Percentiles rank a stretch among this genome's conserved stretches.
These are phyloP conservation scores for Litoditis marina DNA, from an alignment of 2,888 invertebrate species.

Conservation along the genomic window DNA sequence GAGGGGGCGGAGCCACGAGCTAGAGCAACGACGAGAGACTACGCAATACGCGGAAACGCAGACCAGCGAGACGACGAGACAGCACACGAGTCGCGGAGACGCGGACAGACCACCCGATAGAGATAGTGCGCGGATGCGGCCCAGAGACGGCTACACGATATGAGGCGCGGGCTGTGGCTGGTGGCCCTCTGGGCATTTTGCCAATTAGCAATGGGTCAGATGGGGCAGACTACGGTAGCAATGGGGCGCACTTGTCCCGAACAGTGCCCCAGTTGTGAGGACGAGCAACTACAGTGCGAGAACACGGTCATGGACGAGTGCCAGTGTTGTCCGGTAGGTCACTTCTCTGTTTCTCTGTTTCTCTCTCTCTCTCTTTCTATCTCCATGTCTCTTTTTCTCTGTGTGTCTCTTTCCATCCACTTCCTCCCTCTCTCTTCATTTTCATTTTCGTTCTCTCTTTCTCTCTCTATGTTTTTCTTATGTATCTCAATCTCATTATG, in stretches of 20 bases:
- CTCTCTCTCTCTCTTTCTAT: no score
- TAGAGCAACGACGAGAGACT: conserved; percentile 7
- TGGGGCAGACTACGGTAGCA: conserved; percentile 13
- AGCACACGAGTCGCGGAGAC: conserved; percentile 15
- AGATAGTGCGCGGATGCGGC: conserved; percentile 17
- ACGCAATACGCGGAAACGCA: conserved; percentile 12
- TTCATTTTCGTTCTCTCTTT: neutral
- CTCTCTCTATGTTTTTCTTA: neutral
- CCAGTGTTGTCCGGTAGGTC: conserved; percentile 40
- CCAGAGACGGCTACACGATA: conserved; percentile 18
- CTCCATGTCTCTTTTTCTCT: no score
- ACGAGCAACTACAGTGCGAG: conserved; percentile 19
- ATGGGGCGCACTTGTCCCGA: conserved; percentile 13
- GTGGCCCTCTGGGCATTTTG: conserved; percentile 16
- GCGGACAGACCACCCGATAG: no score
- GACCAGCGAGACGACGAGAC: conserved; percentile 9
- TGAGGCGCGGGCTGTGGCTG: conserved; percentile 17
- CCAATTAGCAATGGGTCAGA: no score
- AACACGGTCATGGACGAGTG: conserved; percentile 32
- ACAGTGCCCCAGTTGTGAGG: conserved; percentile 23
- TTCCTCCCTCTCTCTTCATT: neutral
- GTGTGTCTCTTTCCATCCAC: no score
- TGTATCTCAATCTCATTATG: neutral
- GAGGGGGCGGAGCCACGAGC: conserved; percentile 16
- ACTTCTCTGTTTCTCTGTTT: no score